Conservation (phyloP, 2,113 vertebrate species). For the Chroicocephalus ridibundus region DNA sequence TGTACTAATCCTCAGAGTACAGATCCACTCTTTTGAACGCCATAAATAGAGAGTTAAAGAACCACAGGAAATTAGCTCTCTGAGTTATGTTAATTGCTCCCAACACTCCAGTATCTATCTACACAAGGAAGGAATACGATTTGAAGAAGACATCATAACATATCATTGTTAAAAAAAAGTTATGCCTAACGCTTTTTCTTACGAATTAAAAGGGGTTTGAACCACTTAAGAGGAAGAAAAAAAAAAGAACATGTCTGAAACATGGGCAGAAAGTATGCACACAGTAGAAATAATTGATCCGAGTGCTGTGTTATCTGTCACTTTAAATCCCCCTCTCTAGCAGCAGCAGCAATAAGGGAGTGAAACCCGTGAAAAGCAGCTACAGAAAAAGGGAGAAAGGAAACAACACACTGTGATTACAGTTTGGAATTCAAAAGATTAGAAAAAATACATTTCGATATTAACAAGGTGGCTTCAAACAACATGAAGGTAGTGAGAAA, state of each 20-base stretch:
- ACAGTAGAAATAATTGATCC: conserved; percentile 27
- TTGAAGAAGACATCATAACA: conserved; percentile 43
- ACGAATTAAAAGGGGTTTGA: conserved; percentile 7
- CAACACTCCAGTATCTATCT: conserved; percentile 43
- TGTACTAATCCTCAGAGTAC: conserved; percentile 46
- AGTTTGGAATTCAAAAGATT: not conserved
- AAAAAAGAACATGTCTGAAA: not conserved
- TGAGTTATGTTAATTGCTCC: conserved; percentile 68
- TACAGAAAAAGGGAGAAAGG: not conserved
- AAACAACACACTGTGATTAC: not conserved
- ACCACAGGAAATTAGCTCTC: conserved; percentile 58
- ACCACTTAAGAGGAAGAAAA: not conserved
- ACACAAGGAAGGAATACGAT: conserved; percentile 13
- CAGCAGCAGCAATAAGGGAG: not conserved
- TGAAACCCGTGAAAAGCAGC: not conserved
- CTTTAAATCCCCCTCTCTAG: conserved; percentile 19
- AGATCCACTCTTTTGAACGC: conserved; percentile 42
- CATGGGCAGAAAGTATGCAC: not conserved
- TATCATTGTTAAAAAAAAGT: not conserved
- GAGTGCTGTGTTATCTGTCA: conserved; percentile 16
- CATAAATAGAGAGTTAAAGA: conserved; percentile 53
- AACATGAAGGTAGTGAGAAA: not conserved
- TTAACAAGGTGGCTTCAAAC: not conserved
- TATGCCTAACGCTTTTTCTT: not conserved
- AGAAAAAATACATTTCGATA: not conserved